These are phyloP conservation scores for Sweltsa coloradensis DNA, from an alignment of 1,140 invertebrate genomes.

Conservation along the genomic window DNA sequence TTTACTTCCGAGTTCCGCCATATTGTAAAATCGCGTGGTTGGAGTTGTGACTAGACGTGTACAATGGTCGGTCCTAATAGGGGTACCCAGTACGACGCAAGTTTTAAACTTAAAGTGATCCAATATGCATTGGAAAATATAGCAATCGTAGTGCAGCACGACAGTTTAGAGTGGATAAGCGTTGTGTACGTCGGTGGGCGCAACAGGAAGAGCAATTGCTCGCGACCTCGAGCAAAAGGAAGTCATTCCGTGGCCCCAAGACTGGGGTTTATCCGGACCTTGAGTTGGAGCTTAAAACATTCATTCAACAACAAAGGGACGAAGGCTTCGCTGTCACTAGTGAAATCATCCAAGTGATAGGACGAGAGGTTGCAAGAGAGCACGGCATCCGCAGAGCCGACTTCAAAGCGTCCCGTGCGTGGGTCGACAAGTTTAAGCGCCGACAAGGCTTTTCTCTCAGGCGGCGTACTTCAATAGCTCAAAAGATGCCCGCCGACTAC, in stretches of 20 bases:
- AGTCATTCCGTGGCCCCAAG: no score
- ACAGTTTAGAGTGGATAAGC: neutral
- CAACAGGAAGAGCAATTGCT: no score
- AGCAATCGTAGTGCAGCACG: neutral
- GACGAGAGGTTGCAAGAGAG: neutral
- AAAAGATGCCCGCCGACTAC: conserved; percentile 8
- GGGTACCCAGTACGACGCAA: no score
- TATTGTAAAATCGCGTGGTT: no score
- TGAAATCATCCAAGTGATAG: neutral
- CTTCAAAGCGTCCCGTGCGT: neutral
- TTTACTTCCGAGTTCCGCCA: no score
- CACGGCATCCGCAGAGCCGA: neutral
- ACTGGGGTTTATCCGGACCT: no score
- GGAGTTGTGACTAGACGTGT: no score
- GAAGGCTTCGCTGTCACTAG: neutral
- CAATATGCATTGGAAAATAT: neutral
- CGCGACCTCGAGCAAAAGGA: no score
- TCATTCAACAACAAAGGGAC: neutral
- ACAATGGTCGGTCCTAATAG: no score
- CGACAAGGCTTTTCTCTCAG: neutral
- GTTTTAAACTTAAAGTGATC: conserved; percentile 1
- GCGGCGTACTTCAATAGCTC: conserved; percentile 4
- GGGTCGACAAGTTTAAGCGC: neutral
- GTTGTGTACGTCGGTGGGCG: no score
- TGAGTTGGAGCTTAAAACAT: no score